phyloP scores from a whole-genome alignment of 2,113 vertebrate genomes.

The Onychorhynchus coronatus region DNA sequence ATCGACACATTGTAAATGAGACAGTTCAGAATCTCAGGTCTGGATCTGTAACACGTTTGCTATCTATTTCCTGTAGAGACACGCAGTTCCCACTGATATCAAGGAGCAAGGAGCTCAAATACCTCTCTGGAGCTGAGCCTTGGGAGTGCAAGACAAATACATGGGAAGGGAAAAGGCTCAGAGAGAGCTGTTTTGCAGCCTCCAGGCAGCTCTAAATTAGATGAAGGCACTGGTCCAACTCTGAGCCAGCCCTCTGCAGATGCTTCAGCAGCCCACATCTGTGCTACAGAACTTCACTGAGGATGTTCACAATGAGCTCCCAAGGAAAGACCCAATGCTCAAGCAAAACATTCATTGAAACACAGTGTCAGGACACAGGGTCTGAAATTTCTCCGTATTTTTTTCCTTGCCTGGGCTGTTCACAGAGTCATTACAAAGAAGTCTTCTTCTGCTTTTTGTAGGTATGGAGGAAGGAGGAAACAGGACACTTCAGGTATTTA shows the following conservation, averaged over 20 bases:
- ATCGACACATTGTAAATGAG: neutral
- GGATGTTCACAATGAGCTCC: neutral
- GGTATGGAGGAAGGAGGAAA: neutral
- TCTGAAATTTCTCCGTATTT: neutral
- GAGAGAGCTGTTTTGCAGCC: neutral
- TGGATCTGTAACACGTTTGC: conserved; percentile 7
- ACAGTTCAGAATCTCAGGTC: neutral
- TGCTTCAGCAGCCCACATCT: conserved; percentile 7
- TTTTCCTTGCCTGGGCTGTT: neutral
- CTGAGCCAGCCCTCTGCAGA: neutral
- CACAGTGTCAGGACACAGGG: neutral
- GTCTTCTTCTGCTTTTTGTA: neutral
- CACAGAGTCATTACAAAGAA: neutral
- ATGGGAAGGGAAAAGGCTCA: neutral
- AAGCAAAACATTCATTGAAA: neutral
- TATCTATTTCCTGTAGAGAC: neutral
- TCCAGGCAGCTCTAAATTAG: neutral
- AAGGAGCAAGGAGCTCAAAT: neutral
- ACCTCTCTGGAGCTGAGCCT: neutral
- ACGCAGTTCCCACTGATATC: neutral
- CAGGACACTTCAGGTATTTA: neutral
- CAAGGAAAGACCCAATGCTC: neutral
- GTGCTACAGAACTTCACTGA: neutral
- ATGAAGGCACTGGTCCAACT: neutral
- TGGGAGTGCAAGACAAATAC: neutral